Evolutionary conservation across 2,888 invertebrate species (phyloP).

Genomic region (Chymomyza caudatula): DNA sequence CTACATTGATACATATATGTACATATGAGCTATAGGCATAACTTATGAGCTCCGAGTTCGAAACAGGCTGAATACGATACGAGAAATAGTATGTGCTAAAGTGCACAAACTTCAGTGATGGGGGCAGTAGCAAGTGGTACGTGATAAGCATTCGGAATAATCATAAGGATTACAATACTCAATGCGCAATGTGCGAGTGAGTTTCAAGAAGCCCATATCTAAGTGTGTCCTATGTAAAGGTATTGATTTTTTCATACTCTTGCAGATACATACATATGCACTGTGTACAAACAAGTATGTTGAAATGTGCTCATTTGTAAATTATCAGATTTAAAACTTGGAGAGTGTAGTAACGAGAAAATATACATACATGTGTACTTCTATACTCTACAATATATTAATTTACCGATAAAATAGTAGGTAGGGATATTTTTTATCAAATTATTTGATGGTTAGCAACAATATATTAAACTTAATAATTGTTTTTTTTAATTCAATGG

Average conservation of each 20-base stretch:
- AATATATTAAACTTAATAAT: no score
- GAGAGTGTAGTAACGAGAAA: no score
- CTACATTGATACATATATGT: neutral
- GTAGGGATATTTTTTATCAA: no score
- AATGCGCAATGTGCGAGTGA: neutral
- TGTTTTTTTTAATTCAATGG: neutral
- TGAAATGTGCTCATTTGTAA: no score
- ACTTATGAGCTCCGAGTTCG: neutral
- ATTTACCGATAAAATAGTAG: no score
- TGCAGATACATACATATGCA: neutral
- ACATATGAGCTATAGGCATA: neutral
- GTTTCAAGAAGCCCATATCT: neutral
- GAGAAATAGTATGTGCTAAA: constrained; percentile 55
- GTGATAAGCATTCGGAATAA: constrained; percentile 55
- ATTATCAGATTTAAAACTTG: no score
- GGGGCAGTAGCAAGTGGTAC: constrained; percentile 58
- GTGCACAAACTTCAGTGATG: constrained; percentile 53
- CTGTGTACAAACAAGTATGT: no score
- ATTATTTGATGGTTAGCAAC: no score
- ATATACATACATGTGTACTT: no score
- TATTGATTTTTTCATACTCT: neutral
- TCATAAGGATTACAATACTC: constrained; percentile 44
- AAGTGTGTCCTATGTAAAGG: neutral
- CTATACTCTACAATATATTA: no score
- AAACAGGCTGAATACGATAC: neutral